Evolutionary conservation across 2,113 vertebrate species (phyloP), one percentile per base, ranked within the genome.

Genomic region (Heliornis fulica): DNA sequence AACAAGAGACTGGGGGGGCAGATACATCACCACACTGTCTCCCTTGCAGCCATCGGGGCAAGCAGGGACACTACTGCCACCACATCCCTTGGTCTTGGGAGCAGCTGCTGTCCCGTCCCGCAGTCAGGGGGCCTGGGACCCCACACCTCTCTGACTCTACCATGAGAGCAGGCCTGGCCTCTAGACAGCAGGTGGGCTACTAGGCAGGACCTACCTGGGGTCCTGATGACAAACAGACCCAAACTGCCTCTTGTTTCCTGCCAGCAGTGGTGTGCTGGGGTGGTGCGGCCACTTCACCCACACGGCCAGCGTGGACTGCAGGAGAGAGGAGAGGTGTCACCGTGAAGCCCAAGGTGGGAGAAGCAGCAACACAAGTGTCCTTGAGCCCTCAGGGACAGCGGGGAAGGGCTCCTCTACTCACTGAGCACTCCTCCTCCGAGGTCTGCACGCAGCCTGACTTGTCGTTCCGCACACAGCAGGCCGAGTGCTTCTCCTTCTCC

Each of bases 221-320:
- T 99, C 99, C 97, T 99, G 99, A 94, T 99, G 99, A 94, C 99
- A 99, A 82, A 99, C 99, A 5, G 99, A 99, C 61, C 99, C 99
- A 7, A 98, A 97, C 43, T 98, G 98, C 82, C 99, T 98, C 95
- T 97, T 98, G 93, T 95, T 97, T 93, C 98, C 98, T 7, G 98
- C 98, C 90, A 99, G 97, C 83, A 97, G 97, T 4, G 99, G 99
- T 41, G 98, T 97, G 79, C 98, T 99, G 95, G 98, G 96, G 93
- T 99, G 99, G 12, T 89, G 15, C 4, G 99, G 99, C 99, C 99
- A 99, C 96, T 99, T 99, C 87, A 99, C 99, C 99, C 99, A 99
- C 72, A 99, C 99, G 2, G 99, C 99, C 94, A 99, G 90, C 2
- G 99, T 99, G 88, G 99, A 99, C 99, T 99, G 94, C 74, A 84